Conservation (phyloP, 2,113 vertebrate genomes). For the Microcebus murinus region DNA sequence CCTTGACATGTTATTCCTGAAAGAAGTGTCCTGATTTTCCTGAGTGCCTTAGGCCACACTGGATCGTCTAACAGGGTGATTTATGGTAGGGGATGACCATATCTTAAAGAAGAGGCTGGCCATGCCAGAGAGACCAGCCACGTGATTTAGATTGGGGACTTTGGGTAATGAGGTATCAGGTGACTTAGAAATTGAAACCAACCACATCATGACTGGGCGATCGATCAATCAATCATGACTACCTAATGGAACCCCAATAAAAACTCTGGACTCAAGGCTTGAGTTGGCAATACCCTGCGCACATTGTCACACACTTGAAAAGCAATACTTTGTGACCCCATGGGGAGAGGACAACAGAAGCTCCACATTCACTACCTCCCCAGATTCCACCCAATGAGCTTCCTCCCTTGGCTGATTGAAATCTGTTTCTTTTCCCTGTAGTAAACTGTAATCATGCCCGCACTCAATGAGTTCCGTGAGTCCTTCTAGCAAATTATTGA, state of each 20-base stretch:
- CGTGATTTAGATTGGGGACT: neutral
- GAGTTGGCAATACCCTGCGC: neutral
- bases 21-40: neutral
- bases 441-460: neutral
- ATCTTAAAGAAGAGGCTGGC: neutral
- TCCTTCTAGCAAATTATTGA: neutral
- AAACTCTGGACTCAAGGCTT: neutral
- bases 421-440: neutral
- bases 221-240: neutral
- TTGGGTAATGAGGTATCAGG: neutral
- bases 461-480: neutral
- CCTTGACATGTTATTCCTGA: conserved; percentile 27
- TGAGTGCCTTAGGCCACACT: neutral
- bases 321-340: neutral
- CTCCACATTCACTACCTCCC: too few relatives aligned
- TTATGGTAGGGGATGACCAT: neutral
- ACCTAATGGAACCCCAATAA: neutral
- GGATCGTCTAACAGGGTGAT: neutral
- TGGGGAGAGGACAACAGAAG: neutral
- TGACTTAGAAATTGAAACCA: neutral
- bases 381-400: neutral
- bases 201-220: neutral
- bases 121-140: neutral
- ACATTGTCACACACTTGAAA: neutral
- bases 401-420: neutral